Percentiles rank a stretch among this genome's conserved stretches.
Conservation (phyloP, 2,888 invertebrate species). For the Imbricaverruca yamaguchii region DNA sequence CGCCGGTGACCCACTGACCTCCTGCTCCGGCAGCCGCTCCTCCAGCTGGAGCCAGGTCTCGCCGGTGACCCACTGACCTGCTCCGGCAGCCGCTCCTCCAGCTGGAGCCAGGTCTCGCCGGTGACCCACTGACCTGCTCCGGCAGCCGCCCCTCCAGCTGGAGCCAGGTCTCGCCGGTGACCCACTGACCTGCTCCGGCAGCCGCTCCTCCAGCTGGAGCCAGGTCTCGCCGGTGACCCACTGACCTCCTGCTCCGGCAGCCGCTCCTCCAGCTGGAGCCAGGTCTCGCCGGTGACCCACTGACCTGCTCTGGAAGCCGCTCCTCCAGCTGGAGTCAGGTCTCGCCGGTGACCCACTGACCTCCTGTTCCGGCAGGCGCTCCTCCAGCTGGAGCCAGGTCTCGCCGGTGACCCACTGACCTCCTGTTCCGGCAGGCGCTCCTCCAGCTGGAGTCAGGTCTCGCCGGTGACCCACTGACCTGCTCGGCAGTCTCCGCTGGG, state of each 20-base stretch:
- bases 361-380: neutral
- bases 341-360: neutral
- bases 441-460: constrained; percentile 7
- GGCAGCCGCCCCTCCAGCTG: neutral
- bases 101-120: constrained; percentile 4
- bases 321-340: constrained; percentile 7
- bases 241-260: neutral
- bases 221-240: neutral
- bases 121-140: neutral
- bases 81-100: neutral
- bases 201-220: constrained; percentile 8
- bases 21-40: neutral
- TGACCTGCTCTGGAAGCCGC: neutral
- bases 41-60: constrained; percentile 9
- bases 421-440: neutral
- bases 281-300: neutral
- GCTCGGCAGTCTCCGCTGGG: neutral
- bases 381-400: constrained; percentile 9
- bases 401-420: neutral
- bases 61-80: neutral
- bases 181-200: neutral
- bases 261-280: constrained; percentile 11
- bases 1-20: neutral
- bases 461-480: neutral
- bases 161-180: constrained; percentile 3